Evolutionary conservation across 2,113 vertebrate species (phyloP), one percentile per base, ranked within the genome.

Genomic region (Apodemus sylvaticus): DNA sequence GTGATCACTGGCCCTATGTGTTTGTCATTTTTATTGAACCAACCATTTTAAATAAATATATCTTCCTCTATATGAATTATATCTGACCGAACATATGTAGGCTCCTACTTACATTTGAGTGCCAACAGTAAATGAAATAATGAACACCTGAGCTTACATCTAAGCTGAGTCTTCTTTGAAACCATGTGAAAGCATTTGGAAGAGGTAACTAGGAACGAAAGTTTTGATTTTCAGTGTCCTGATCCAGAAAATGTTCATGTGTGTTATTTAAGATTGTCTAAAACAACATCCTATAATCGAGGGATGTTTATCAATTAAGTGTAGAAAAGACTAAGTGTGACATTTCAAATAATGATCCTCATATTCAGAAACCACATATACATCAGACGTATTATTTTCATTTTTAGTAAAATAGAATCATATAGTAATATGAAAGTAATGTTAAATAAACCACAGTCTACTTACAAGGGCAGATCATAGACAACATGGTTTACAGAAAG

Each of bases 391-490:
- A 73, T 31, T 77, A 68, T 66, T 51, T 91, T 2, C 85, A 68
- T 87, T 93, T 94, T 96, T 86, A 45, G 51, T 87, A 83, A 91
- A 93, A 73, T 48, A 79, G 29, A 71, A 77, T 31, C 39, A 58
- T 51, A 7, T 86, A 36, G 78, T 95, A 48, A 4, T 91, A 9
- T 93, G 36, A 77, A 94, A 92, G 88, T 17, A 58, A 58, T 94
- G 31, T 74, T 88, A 64, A 88, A 14, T 26, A 83, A 48, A 90
- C 68, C 36, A 26, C 55, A 51, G 17, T 77, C 16, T 70, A 12
- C 93, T 82, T n/a, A n/a, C 55, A 48, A 93, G 22, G 26, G 36
- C 13, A 0, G 85, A 45, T 71, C 19, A 0, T 48, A 71, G 53
- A 7, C 89, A 55, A 74, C 87, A 0, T 70, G 76, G 1, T n/a